Percentiles rank a stretch among this genome's conserved stretches.
These are phyloP conservation scores for Melanostoma scalare DNA, from an alignment of 2,888 invertebrate species.

Conservation along the genomic window DNA sequence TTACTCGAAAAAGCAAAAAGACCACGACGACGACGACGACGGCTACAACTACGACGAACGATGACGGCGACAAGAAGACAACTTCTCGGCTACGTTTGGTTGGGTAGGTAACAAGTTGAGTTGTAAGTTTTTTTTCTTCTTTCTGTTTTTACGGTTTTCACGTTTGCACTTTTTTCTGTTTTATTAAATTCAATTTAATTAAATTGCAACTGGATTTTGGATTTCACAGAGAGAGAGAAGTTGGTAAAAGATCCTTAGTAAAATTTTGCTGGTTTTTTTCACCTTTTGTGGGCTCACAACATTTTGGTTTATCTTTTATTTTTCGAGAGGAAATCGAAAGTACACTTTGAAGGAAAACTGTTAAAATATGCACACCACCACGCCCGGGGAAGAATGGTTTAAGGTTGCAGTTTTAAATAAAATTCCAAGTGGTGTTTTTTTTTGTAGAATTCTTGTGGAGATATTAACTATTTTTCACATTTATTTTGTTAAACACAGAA, in stretches of 20 bases:
- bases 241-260: constrained; percentile 49
- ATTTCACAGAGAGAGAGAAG: constrained; percentile 34
- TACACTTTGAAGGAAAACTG: constrained; percentile 44
- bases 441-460: not conserved
- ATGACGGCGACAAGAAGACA: constrained; percentile 22
- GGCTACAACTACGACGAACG: constrained; percentile 10
- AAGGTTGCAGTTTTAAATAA: constrained; percentile 51
- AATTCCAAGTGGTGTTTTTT: constrained; percentile 39
- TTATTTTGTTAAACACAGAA: constrained; percentile 34
- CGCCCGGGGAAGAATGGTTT: constrained; percentile 51
- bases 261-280: constrained; percentile 46
- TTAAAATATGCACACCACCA: constrained; percentile 61
- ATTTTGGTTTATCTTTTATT: constrained; percentile 54
- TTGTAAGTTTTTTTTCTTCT: constrained; percentile 60
- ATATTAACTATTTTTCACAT: not conserved
- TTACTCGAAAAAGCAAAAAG: constrained; percentile 22
- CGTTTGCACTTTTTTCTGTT: constrained; percentile 62
- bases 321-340: constrained; percentile 49
- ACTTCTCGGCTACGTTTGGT: constrained; percentile 52
- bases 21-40: constrained; percentile 34
- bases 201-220: constrained; percentile 27
- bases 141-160: constrained; percentile 46
- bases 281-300: constrained; percentile 49
- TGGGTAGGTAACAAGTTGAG: constrained; percentile 66
- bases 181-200: constrained; percentile 7